Base-by-base conservation (phyloP, 2,888 invertebrate species). In the Drosophila ezoana region DNA sequence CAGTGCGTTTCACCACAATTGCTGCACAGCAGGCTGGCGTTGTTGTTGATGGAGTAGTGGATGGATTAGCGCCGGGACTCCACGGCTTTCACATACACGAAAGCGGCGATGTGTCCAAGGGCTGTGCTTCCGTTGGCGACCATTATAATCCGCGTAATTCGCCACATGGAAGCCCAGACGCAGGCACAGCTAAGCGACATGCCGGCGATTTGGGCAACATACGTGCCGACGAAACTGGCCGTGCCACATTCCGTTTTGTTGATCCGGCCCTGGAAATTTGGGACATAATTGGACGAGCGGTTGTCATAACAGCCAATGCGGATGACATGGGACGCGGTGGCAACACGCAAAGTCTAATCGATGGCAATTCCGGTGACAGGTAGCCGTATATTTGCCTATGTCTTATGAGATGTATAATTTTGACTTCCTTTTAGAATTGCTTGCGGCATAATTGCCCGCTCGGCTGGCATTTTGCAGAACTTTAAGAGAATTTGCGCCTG, bases 401-500 rank as follows among this genome's bases (percentile, higher is more conserved):
- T 10, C n/a, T 0, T 1, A 3, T 32, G 8, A 8, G 13, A 3
- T 28, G 10, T 18, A 43, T 37, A 9, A 3, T 14, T 0, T 3
- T 4, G 8, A 1, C 2, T 14, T 10, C 1, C 37, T 4, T 54
- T 3, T 71, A 96, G 96, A 63, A 91, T 97, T 51, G 95, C 96
- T 0, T 98, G 97, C 91, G 98, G 98, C 0, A 95, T 98, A 10
- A 97, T 98, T 79, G 98, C 98, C 0, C 94, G 98, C 35, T 96
- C 98, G 0, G 96, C 98, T 0, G 97, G 97, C 0, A 93, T 98
- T 9, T 96, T 97, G 89, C 94, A 97, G 91, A 98, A 98, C 90
- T 94, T 95, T 1, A 98, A 98, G 90, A 95, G 95, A 11, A 95
- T 98, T 57, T 98, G 98, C 92, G 96, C 96, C 1, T 98, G 98